Conservation (phyloP, 1,140 invertebrate species). For the Atta colombica region DNA sequence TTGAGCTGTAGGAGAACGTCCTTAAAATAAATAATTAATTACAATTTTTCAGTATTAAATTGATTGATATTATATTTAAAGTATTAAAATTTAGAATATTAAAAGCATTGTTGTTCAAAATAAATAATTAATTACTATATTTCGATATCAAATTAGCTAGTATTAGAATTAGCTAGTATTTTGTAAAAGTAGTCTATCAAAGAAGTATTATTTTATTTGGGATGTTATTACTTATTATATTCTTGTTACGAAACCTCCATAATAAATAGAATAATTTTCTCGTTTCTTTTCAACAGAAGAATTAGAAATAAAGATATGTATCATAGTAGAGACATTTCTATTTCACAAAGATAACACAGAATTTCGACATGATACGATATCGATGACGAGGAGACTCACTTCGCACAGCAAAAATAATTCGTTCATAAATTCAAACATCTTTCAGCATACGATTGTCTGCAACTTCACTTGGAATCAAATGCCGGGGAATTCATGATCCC, state of each 20-base stretch:
- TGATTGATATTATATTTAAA: no score
- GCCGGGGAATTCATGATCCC: background rate
- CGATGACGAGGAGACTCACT: slow-evolving; percentile 37
- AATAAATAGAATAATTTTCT: background rate
- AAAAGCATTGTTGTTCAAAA: no score
- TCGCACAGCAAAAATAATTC: slow-evolving; percentile 10
- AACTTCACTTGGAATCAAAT: background rate
- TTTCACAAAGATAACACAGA: slow-evolving; percentile 20
- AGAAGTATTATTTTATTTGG: background rate
- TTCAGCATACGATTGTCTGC: background rate
- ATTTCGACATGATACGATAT: slow-evolving; percentile 16
- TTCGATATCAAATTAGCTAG: no score
- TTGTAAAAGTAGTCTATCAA: background rate
- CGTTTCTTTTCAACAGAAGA: background rate
- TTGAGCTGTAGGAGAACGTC: no score
- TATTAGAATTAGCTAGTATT: background rate
- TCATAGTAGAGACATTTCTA: background rate
- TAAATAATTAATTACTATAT: no score
- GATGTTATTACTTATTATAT: background rate
- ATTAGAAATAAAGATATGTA: background rate
- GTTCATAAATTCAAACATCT: slow-evolving; percentile 27
- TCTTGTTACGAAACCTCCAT: background rate
- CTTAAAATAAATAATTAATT: no score
- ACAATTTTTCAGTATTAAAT: no score
- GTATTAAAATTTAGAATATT: no score